phyloP scores from a whole-genome alignment of 2,888 invertebrate species.

The Lycocerus yunnanus region DNA sequence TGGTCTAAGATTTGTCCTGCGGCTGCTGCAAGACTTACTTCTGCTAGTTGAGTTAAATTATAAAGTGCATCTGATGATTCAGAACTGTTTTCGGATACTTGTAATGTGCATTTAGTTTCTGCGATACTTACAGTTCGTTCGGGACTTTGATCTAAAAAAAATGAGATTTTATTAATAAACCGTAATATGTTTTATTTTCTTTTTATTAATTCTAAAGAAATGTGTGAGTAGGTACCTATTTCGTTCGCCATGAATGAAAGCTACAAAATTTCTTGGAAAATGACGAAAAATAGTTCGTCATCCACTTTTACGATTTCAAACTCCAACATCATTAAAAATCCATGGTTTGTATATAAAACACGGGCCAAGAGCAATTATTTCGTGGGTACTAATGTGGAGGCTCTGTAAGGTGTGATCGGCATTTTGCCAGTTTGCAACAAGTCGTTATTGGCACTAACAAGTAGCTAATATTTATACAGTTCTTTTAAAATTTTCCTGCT shows the following conservation, averaged over 20 bases:
- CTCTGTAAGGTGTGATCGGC: constrained; percentile 53
- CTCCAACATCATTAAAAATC: neutral
- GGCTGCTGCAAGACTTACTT: constrained; percentile 70
- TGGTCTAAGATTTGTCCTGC: constrained; percentile 61
- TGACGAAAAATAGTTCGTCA: neutral
- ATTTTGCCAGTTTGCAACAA: constrained; percentile 52
- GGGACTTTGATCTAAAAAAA: constrained; percentile 52
- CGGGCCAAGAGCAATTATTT: constrained; percentile 18
- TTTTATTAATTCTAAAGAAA: neutral
- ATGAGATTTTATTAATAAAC: constrained; percentile 3
- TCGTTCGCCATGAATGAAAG: neutral
- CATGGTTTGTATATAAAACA: neutral
- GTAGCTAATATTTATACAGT: constrained; percentile 34
- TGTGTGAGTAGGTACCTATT: no score
- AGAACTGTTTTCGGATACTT: constrained; percentile 48
- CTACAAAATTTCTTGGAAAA: neutral
- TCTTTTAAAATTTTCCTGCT: neutral
- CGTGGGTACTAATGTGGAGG: constrained; percentile 39
- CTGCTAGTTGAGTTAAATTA: constrained; percentile 75
- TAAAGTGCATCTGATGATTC: constrained; percentile 69
- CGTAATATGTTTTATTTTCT: neutral
- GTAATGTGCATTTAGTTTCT: constrained; percentile 41
- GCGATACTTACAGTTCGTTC: constrained; percentile 54
- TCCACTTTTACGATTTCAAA: neutral
- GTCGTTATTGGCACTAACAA: constrained; percentile 47